A percentile compares a stretch with the other conserved stretches of the same genome.
Conservation (phyloP, 1,140 invertebrate genomes). For the Caenorhabditis briggsae region DNA sequence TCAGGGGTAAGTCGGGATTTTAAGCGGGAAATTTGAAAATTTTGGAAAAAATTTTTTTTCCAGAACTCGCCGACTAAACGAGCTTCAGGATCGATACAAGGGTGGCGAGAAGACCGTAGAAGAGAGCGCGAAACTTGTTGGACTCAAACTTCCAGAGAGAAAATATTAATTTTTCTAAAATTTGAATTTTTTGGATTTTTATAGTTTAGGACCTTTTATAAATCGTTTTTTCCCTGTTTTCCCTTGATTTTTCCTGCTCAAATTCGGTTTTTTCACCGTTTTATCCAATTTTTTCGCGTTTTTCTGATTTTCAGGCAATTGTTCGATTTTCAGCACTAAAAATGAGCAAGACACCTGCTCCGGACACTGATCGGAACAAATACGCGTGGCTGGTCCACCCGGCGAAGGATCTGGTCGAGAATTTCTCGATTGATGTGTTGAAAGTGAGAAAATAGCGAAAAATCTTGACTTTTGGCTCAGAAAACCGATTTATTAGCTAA, state of each 20-base stretch:
- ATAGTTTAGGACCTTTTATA: too few relatives aligned
- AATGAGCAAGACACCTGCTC: neutral
- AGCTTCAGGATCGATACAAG: conserved; percentile 50
- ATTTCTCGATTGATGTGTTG: conserved; percentile 39
- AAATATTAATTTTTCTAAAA: conserved; percentile 29
- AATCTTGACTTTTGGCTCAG: neutral
- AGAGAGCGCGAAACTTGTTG: conserved; percentile 59
- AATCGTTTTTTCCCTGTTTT: too few relatives aligned
- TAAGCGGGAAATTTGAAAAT: neutral
- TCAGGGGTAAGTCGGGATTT: conserved; percentile 14
- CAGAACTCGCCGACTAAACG: conserved; percentile 57
- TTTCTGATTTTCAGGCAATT: neutral
- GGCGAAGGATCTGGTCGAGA: conserved; percentile 27
- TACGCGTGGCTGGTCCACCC: neutral
- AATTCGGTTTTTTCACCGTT: too few relatives aligned
- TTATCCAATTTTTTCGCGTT: neutral
- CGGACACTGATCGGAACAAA: neutral
- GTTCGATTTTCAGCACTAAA: neutral
- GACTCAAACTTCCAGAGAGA: conserved; percentile 56
- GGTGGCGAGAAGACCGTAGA: conserved; percentile 62
- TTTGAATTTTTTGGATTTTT: neutral
- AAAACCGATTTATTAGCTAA: too few relatives aligned
- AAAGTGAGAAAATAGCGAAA: neutral
- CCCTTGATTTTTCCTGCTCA: too few relatives aligned
- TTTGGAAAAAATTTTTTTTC: neutral